A percentile compares a stretch with the other conserved stretches of the same genome.
Conservation (phyloP, 2,113 vertebrate species). For the Prionailurus viverrinus region DNA sequence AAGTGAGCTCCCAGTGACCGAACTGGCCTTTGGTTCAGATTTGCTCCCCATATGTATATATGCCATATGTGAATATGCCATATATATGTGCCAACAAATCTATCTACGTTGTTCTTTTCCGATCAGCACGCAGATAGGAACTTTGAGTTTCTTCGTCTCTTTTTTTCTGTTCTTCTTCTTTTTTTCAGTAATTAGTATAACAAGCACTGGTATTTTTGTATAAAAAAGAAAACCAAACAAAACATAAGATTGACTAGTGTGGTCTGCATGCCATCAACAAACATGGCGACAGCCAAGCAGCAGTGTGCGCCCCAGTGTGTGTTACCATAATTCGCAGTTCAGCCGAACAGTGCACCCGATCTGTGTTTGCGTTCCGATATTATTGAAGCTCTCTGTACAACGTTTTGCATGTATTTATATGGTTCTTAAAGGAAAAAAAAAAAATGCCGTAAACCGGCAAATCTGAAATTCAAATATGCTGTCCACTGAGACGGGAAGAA, state of each 20-base stretch:
- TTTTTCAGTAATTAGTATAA: conserved; percentile 86
- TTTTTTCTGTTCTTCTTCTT: neutral
- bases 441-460: conserved; percentile 80
- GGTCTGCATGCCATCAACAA: conserved; percentile 88
- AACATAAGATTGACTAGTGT: conserved; percentile 86
- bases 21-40: conserved; percentile 80
- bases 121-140: conserved; percentile 83
- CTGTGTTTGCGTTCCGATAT: conserved; percentile 89
- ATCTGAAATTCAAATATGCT: conserved; percentile 76
- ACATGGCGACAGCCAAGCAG: conserved; percentile 85
- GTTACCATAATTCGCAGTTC: conserved; percentile 85
- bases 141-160: conserved; percentile 66
- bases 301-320: conserved; percentile 86
- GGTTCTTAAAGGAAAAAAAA: conserved; percentile 80
- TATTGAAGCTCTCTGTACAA: conserved; percentile 89
- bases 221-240: conserved; percentile 83
- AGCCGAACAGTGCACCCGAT: conserved; percentile 85
- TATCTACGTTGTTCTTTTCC: conserved; percentile 76
- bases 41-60: conserved; percentile 86
- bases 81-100: conserved; percentile 72
- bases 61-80: conserved; percentile 81
- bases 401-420: conserved; percentile 92
- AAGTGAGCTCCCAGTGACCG: conserved; percentile 68
- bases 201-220: conserved; percentile 91
- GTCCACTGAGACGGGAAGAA: conserved; percentile 70